Evolutionary conservation across 2,113 vertebrate genomes (phyloP).

Genomic region (Nothoprocta perdicaria): DNA sequence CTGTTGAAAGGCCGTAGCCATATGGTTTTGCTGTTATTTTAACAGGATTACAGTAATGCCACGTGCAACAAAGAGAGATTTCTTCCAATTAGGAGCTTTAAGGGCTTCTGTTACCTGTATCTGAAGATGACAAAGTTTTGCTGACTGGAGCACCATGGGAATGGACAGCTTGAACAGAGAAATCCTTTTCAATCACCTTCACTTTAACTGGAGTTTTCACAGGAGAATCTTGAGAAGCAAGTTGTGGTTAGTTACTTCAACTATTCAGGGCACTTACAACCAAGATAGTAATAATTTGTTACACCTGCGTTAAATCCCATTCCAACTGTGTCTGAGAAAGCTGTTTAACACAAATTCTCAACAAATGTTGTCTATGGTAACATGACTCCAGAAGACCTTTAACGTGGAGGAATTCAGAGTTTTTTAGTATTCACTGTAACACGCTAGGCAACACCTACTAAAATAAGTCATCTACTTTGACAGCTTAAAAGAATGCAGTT

Average conservation of each 20-base stretch:
- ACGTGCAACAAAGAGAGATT: background rate
- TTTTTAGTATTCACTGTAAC: background rate
- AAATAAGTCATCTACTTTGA: background rate
- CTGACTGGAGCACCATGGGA: conserved; percentile 83
- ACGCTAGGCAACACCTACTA: background rate
- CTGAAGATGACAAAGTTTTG: conserved; percentile 94
- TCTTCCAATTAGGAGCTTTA: background rate
- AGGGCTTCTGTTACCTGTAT: conserved; percentile 81
- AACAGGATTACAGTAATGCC: conserved; percentile 14
- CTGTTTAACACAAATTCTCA: background rate
- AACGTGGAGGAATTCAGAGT: background rate
- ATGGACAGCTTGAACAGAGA: conserved; percentile 82
- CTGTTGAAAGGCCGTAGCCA: conserved; percentile 27
- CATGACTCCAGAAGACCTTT: background rate
- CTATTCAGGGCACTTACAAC: background rate
- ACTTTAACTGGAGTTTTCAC: conserved; percentile 80
- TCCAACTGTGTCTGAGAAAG: background rate
- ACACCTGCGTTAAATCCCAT: background rate
- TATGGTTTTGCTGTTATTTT: conserved; percentile 13
- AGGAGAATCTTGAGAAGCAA: conserved; percentile 83
- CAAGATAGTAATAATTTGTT: background rate
- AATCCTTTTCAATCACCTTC: conserved; percentile 86
- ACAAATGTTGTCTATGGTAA: background rate
- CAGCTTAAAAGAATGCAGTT: background rate
- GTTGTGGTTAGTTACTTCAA: conserved; percentile 17